Evolutionary conservation across 2,888 invertebrate species (phyloP), one percentile per base, ranked within the genome.

Genomic region (Esperia sulphurella): DNA sequence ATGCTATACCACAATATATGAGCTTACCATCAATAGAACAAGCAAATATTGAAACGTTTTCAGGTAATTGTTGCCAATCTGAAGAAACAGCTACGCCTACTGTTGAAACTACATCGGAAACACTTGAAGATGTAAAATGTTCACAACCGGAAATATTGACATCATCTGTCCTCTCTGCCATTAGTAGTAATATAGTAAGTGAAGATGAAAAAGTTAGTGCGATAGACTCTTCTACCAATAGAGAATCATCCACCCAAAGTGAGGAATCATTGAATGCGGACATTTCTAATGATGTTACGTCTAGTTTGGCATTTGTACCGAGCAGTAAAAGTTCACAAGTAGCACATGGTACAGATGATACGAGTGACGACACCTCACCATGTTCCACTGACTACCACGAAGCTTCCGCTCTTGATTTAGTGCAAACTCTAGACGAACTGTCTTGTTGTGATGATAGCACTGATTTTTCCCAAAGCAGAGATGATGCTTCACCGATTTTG

Each of bases 301-400:
- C 89, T 53, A 89, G 89, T 72, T 74, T 89, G 64, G 90, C 90
- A 37, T 87, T 86, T 63, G 60, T 88, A 50, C 88, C 90, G 48
- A 83, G 74, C 60, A 89, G 88, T 73, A 83, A 82, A 77, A 83
- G 83, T 72, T 85, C 83, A 49, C 81, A 79, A 53, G 66, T 71
- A 53, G 71, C 75, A 47, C 68, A 69, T 45, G 70, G 69, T 52
- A 70, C 70, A 13, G 87, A 86, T 53, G 81, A 84, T 58, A 89
- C 90, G 8, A 86, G 84, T 68, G 83, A 82, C 46, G 83, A 83
- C 48, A 89, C 88, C 9, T 89, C 88, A 28, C 84, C 89, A 8
- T 86, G 89, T 61, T 89, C 89, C 37, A 87, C 88, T 1, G 89
- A 89, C 63, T 89, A 89, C 55, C 90, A 88, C 42, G 89, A 90